Conservation (phyloP, 1,140 invertebrate genomes). For the Anastrepha ludens region DNA sequence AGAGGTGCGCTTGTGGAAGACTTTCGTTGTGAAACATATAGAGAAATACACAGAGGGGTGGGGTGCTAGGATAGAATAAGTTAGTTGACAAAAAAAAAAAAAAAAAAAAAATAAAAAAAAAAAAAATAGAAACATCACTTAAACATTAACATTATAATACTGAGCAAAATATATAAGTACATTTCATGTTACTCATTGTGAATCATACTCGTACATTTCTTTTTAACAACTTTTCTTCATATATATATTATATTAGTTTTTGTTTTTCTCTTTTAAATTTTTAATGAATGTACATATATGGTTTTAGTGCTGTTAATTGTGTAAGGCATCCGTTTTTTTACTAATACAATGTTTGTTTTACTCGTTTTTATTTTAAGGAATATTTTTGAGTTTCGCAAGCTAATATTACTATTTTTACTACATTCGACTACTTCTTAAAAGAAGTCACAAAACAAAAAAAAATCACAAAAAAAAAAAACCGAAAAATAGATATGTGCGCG, state of each 20-base stretch:
- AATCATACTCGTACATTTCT: constrained; percentile 24
- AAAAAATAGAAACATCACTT: constrained; percentile 70
- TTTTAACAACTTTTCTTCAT: background rate
- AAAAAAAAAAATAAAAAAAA: constrained; percentile 60
- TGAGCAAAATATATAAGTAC: constrained; percentile 70
- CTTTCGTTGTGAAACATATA: background rate
- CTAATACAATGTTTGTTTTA: background rate
- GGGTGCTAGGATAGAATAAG: background rate
- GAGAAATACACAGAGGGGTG: background rate
- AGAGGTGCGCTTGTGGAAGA: background rate
- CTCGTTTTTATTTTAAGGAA: background rate
- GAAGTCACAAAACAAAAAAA: background rate
- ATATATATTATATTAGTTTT: background rate
- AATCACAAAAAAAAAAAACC: background rate
- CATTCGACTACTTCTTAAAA: constrained; percentile 3
- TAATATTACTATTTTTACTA: constrained; percentile 63
- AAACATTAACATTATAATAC: constrained; percentile 73
- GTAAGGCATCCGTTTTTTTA: background rate
- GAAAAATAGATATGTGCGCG: background rate
- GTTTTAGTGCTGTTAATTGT: background rate
- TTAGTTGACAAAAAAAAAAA: background rate
- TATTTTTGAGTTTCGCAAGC: constrained; percentile 62
- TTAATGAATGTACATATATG: background rate
- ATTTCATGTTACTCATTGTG: constrained; percentile 41
- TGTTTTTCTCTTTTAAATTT: background rate